These are phyloP conservation scores for Drosophila limbata DNA, from an alignment of 2,888 invertebrate genomes.

Conservation along the genomic window DNA sequence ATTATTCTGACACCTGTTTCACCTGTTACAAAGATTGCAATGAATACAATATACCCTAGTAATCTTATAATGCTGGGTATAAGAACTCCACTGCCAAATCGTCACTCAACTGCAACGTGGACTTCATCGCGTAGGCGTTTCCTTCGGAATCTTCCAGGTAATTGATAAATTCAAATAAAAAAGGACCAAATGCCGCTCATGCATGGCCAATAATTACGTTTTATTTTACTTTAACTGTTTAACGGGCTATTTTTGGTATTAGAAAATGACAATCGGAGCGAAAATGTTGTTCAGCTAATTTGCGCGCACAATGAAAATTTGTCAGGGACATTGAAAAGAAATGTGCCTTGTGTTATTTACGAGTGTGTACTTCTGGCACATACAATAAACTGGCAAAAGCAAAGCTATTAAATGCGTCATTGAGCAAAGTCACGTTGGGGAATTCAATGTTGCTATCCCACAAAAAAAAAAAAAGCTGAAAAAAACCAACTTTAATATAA, in stretches of 20 bases:
- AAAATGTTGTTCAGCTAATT: conserved; percentile 42
- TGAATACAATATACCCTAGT: not conserved
- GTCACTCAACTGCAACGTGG: conserved; percentile 24
- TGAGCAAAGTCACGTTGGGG: conserved; percentile 56
- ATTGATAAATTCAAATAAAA: conserved; percentile 54
- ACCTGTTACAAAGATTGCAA: not conserved
- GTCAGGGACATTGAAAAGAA: conserved; percentile 53
- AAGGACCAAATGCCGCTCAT: conserved; percentile 16
- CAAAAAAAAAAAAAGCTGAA: conserved; percentile 9
- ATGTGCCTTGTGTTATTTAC: conserved; percentile 5
- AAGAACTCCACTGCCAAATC: not conserved
- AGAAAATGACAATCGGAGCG: conserved; percentile 19
- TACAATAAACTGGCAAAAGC: conserved; percentile 57
- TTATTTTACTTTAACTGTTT: conserved; percentile 32
- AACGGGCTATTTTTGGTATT: not conserved
- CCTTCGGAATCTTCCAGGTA: conserved; percentile 35
- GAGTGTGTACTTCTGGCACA: not conserved
- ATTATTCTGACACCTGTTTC: not conserved
- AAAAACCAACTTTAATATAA: conserved; percentile 29
- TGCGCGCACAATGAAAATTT: conserved; percentile 49
- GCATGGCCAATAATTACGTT: conserved; percentile 60
- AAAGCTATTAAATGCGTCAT: conserved; percentile 76
- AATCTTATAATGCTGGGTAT: not conserved
- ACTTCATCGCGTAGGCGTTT: conserved; percentile 21
- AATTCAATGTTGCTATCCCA: conserved; percentile 22